A percentile compares a stretch with the other conserved stretches of the same genome.
Evolutionary conservation across 1,140 invertebrate genomes (phyloP).

Genomic region (Drosophila sucinea): DNA sequence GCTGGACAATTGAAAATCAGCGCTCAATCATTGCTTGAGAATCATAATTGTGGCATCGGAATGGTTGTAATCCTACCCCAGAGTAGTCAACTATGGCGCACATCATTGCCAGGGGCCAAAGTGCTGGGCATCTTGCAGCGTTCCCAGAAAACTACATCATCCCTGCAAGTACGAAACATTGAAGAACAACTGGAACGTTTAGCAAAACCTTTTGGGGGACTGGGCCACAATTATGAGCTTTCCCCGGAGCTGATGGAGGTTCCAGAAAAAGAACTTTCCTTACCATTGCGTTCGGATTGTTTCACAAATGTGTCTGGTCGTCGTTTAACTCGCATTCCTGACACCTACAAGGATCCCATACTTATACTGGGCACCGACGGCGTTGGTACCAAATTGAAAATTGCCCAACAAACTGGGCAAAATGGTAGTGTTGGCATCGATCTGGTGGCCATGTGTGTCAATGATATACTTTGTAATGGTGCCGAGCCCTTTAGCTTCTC

Average conservation of each 20-base stretch:
- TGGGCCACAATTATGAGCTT: slow-evolving; percentile 26
- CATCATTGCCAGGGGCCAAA: slow-evolving; percentile 57
- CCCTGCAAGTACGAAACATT: slow-evolving; percentile 70
- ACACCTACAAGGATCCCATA: slow-evolving; percentile 90
- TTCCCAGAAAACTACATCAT: not conserved
- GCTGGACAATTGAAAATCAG: slow-evolving; percentile 87
- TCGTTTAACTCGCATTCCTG: slow-evolving; percentile 57
- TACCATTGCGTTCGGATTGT: slow-evolving; percentile 38
- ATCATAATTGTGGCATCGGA: slow-evolving; percentile 97
- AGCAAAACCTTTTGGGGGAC: slow-evolving; percentile 44
- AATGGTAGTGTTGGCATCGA: slow-evolving; percentile 96
- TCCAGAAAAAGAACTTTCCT: not conserved
- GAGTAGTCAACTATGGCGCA: slow-evolving; percentile 52
- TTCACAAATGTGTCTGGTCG: slow-evolving; percentile 55
- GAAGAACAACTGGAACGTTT: slow-evolving; percentile 51
- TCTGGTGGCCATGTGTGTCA: slow-evolving; percentile 99
- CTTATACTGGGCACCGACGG: slow-evolving; percentile 98
- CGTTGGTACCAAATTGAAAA: slow-evolving; percentile 98
- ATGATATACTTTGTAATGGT: slow-evolving; percentile 97
- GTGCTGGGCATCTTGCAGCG: slow-evolving; percentile 67
- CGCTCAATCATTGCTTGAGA: slow-evolving; percentile 90
- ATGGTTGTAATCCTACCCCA: slow-evolving; percentile 88
- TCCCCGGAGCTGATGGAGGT: slow-evolving; percentile 30
- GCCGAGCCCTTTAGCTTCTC: slow-evolving; percentile 97
- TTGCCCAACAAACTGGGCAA: slow-evolving; percentile 91